Conservation (phyloP, 2,888 invertebrate genomes). For the Ephialtes manifestator region DNA sequence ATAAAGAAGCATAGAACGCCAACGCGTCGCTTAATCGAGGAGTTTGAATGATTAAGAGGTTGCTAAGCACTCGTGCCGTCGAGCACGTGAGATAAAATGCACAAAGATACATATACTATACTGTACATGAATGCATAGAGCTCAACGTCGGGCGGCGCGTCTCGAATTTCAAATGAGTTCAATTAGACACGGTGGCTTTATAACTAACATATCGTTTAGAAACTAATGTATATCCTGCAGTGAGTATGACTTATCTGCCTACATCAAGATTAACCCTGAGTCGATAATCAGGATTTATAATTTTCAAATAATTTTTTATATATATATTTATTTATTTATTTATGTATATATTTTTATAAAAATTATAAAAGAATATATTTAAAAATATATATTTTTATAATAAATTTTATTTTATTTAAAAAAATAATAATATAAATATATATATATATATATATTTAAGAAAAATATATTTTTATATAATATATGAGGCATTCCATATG, state of each 20-base stretch:
- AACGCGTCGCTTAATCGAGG: constrained; percentile 6
- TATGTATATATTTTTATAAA: too few species aligned
- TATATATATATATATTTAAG: too few species aligned
- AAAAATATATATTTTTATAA: too few species aligned
- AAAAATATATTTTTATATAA: too few species aligned
- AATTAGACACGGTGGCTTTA: constrained; percentile 58
- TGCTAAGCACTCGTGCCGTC: constrained; percentile 16
- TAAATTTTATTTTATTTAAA: too few species aligned
- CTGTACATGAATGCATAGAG: constrained; percentile 13
- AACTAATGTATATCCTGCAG: background rate
- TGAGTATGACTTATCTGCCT: background rate
- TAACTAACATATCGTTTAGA: background rate
- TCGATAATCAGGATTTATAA: too few species aligned
- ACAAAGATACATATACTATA: background rate
- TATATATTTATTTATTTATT: too few species aligned
- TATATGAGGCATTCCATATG: too few species aligned
- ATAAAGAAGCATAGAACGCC: background rate
- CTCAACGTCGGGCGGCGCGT: constrained; percentile 19
- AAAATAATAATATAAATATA: too few species aligned
- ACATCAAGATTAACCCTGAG: background rate
- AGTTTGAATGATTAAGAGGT: constrained; percentile 18
- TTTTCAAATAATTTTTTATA: too few species aligned
- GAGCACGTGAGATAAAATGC: background rate
- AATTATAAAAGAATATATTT: too few species aligned
- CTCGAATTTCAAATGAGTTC: constrained; percentile 70